Evolutionary conservation across 2,113 vertebrate species (phyloP).

Genomic region (Aegotheles bennettii): DNA sequence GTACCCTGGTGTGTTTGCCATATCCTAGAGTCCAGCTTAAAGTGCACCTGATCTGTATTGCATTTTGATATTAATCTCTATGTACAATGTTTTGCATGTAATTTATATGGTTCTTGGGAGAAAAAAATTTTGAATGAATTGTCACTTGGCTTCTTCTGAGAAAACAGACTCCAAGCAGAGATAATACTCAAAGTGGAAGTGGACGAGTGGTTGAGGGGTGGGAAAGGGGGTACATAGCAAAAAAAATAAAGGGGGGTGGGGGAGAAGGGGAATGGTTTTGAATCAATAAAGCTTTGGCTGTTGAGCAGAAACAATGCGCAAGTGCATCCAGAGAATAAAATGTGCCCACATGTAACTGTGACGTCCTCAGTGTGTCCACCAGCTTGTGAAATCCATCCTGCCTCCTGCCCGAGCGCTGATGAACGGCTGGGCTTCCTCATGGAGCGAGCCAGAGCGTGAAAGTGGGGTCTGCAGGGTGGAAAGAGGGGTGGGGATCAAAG

Average conservation of each 20-base stretch:
- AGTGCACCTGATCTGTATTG: constrained; percentile 73
- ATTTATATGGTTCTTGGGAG: constrained; percentile 76
- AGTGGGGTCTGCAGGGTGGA: neutral
- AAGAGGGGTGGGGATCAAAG: neutral
- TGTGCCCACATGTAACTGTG: constrained; percentile 49
- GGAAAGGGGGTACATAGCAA: neutral
- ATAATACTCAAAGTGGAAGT: constrained; percentile 17
- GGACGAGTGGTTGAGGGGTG: neutral
- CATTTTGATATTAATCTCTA: constrained; percentile 79
- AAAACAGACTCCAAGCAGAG: constrained; percentile 35
- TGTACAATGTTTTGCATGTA: constrained; percentile 81
- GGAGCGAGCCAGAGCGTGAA: accelerated
- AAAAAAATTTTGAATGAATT: constrained; percentile 29
- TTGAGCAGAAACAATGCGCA: constrained; percentile 61
- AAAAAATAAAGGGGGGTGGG: neutral
- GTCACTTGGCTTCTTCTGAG: constrained; percentile 45
- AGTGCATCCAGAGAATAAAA: constrained; percentile 74
- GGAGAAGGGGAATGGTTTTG: constrained; percentile 23
- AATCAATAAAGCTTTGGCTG: constrained; percentile 73
- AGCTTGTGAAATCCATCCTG: neutral
- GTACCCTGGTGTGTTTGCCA: constrained; percentile 69
- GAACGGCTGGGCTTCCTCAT: accelerated
- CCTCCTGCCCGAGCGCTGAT: neutral
- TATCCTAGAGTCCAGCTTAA: constrained; percentile 68
- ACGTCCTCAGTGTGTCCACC: constrained; percentile 26